Percentiles rank a stretch among this genome's conserved stretches.
phyloP scores from a whole-genome alignment of 2,797 vertebrate genomes.

The Enteromius paludinosus region DNA sequence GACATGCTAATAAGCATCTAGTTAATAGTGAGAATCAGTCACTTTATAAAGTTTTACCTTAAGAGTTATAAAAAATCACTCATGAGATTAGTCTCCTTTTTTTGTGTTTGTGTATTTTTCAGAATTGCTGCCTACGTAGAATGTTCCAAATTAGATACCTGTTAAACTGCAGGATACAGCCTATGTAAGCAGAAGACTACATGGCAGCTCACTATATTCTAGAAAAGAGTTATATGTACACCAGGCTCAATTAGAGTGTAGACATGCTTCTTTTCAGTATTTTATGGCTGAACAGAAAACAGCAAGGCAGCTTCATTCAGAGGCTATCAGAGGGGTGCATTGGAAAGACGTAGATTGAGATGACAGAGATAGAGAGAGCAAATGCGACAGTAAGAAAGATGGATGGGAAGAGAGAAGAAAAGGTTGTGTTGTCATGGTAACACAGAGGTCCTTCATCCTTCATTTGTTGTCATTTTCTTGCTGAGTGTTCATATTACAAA shows the following conservation, averaged over 20 bases:
- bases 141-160: too few relatives aligned
- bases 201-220: neutral
- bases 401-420: conserved; percentile 24
- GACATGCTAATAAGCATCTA: neutral
- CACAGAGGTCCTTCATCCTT: conserved; percentile 39
- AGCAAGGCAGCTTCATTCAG: conserved; percentile 13
- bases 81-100: neutral
- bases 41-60: neutral
- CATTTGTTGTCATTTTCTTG: conserved; percentile 45
- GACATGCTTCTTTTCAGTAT: neutral
- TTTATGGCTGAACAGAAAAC: conserved; percentile 9
- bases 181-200: neutral
- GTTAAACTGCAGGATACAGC: neutral
- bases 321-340: neutral
- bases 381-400: conserved; percentile 26
- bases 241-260: neutral
- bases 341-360: conserved; percentile 8
- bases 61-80: neutral
- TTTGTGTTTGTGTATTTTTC: neutral
- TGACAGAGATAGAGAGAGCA: conserved; percentile 39
- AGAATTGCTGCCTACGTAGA: neutral
- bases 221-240: neutral
- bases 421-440: conserved; percentile 52
- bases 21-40: neutral
- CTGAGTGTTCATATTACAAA: conserved; percentile 40